Evolutionary conservation across 30 jellyfish, hydroid and myxozoan species (phyloP).

Genomic region (Kudoa iwatai): DNA sequence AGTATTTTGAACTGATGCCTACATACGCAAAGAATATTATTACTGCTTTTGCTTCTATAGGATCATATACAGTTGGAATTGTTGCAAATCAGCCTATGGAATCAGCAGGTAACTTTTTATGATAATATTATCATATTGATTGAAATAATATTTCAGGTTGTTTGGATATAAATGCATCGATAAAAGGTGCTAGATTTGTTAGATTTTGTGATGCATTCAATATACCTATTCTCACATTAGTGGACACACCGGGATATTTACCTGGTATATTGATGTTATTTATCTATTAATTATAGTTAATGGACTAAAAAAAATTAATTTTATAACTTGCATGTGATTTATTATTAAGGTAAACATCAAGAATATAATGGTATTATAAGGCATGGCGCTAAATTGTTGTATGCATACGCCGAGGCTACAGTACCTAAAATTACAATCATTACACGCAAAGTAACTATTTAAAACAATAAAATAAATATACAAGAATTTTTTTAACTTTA

Average conservation of each 20-base stretch:
- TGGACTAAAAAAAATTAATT: background rate
- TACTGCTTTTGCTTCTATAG: conserved; percentile 37
- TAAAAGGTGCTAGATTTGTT: conserved; percentile 72
- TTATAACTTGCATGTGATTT: background rate
- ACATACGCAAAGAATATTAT: conserved; percentile 43
- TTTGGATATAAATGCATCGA: conserved; percentile 52
- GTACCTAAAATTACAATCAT: conserved; percentile 70
- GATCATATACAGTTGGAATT: conserved; percentile 39
- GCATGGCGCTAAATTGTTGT: conserved; percentile 67
- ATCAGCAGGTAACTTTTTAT: conserved; percentile 22
- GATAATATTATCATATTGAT: background rate
- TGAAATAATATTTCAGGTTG: conserved; percentile 14
- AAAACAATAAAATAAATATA: too few species aligned
- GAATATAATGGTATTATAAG: conserved; percentile 66
- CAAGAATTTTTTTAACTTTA: too few species aligned
- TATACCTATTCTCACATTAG: conserved; percentile 44
- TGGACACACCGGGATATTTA: conserved; percentile 70
- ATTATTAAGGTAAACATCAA: conserved; percentile 20
- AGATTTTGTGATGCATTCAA: conserved; percentile 57
- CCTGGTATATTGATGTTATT: conserved; percentile 16
- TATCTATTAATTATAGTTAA: background rate
- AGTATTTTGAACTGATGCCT: conserved; percentile 59
- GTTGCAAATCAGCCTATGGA: conserved; percentile 70
- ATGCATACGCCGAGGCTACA: conserved; percentile 88
- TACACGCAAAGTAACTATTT: conserved; percentile 60